Conservation (phyloP, 2,113 vertebrate genomes). For the Amazona guildingii region DNA sequence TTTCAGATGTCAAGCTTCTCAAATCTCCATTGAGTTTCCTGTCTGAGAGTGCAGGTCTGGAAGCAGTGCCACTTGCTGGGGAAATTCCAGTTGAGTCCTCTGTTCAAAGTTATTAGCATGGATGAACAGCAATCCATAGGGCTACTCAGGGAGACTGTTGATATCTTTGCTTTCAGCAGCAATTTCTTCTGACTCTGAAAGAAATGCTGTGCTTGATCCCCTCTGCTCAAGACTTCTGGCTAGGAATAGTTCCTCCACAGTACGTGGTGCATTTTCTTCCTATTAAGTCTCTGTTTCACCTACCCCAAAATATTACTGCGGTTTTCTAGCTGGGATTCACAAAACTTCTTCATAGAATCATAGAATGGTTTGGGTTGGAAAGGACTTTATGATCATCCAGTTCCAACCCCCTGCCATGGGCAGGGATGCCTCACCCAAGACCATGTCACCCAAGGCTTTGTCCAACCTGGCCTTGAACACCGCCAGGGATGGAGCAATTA, state of each 20-base stretch:
- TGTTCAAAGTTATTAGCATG: background rate
- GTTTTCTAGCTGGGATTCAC: background rate
- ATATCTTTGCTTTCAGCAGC: conserved; percentile 12
- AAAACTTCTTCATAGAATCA: background rate
- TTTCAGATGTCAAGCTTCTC: background rate
- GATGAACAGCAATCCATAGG: background rate
- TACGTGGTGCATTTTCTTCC: background rate
- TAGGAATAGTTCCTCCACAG: background rate
- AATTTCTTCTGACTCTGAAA: background rate
- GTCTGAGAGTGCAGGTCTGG: background rate
- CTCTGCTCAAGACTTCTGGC: background rate
- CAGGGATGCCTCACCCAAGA: background rate
- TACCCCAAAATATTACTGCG: background rate
- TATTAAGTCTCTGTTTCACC: background rate
- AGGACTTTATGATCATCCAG: background rate
- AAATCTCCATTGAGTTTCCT: background rate
- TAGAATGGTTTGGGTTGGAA: background rate
- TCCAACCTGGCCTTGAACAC: too few species aligned
- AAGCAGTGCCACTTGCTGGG: background rate
- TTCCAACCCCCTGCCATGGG: background rate
- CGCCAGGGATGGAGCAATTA: too few species aligned
- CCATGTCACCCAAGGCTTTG: too few species aligned
- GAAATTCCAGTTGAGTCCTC: background rate
- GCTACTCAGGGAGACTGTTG: background rate
- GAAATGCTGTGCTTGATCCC: background rate